Conservation (phyloP, 2,113 vertebrate species). For the Melanostigma gelatinosum region DNA sequence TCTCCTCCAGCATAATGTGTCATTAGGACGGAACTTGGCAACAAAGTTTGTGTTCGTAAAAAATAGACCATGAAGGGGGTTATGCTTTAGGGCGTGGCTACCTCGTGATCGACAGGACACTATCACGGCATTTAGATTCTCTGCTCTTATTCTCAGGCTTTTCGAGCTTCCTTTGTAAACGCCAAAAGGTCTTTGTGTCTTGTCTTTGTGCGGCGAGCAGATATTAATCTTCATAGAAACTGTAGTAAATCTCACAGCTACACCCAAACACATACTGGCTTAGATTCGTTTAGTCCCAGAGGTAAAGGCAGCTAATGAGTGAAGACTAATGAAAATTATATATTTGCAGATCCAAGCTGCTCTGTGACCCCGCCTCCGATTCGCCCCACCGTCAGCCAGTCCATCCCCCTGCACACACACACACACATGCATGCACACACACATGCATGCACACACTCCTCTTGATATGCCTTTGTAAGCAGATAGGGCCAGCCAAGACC, state of each 20-base stretch:
- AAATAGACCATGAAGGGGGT: not conserved
- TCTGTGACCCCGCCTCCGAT: conserved; percentile 25
- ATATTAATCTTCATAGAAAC: conserved; percentile 22
- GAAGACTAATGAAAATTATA: conserved; percentile 68
- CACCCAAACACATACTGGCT: conserved; percentile 49
- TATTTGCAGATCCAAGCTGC: conserved; percentile 54
- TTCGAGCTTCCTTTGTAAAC: not conserved
- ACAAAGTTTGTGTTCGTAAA: not conserved
- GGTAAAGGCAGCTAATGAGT: conserved; percentile 49
- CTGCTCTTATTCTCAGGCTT: not conserved
- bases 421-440: not conserved
- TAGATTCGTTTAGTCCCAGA: conserved; percentile 45
- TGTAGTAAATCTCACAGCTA: conserved; percentile 13
- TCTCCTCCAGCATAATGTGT: not conserved
- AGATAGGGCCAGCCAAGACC: conserved; percentile 71
- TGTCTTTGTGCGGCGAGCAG: conserved; percentile 13
- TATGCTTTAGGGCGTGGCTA: not conserved
- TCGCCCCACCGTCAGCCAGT: not conserved
- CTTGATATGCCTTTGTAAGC: conserved; percentile 73
- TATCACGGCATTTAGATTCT: not conserved
- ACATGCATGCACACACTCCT: conserved; percentile 9
- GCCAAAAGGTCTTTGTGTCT: not conserved
- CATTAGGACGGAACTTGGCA: not conserved
- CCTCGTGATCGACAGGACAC: not conserved
- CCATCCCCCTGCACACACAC: conserved; percentile 2